These are phyloP conservation scores for Cantharis nigra DNA, from an alignment of 2,888 invertebrate species.

Conservation along the genomic window DNA sequence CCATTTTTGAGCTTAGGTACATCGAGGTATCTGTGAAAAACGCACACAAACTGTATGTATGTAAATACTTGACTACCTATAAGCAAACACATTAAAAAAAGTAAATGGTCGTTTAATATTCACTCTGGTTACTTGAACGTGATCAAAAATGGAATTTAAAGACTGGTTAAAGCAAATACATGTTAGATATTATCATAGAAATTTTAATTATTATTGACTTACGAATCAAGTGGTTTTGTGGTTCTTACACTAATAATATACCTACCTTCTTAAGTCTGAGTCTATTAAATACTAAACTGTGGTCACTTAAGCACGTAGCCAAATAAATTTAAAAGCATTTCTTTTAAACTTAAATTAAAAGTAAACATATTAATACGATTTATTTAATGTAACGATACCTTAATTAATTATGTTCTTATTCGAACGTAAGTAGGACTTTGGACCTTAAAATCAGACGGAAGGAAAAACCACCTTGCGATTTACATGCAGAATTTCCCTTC, in stretches of 20 bases:
- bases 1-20: background rate
- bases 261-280: background rate
- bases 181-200: background rate
- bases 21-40: background rate
- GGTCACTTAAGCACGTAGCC: background rate
- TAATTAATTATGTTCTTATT: background rate
- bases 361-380: background rate
- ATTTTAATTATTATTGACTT: constrained; percentile 5
- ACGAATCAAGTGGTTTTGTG: constrained; percentile 7
- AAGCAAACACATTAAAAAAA: constrained; percentile 1
- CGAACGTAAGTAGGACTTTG: background rate
- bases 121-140: constrained; percentile 13
- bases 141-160: constrained; percentile 2
- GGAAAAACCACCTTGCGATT: too few relatives aligned
- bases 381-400: background rate
- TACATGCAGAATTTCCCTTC: too few relatives aligned
- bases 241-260: background rate
- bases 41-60: background rate
- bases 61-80: background rate
- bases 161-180: background rate
- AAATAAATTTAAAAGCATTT: background rate
- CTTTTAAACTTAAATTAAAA: background rate
- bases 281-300: background rate
- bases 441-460: too few relatives aligned
- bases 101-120: background rate